Evolutionary conservation across 2,797 vertebrate genomes (phyloP).

Genomic region (Xerus rutilus): DNA sequence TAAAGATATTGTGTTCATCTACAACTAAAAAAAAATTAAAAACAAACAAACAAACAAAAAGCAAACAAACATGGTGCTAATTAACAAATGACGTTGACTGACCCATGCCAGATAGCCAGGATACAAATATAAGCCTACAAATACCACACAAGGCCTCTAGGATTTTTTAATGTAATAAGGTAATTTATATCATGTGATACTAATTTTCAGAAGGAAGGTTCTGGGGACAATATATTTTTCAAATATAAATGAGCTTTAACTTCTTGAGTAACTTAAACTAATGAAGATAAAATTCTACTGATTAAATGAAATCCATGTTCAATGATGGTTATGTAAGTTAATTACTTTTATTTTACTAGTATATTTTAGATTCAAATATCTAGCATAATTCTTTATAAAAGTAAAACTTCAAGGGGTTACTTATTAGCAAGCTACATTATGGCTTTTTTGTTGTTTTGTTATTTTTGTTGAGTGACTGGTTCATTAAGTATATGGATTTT

Average conservation of each 20-base stretch:
- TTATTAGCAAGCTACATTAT: background rate
- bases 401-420: background rate
- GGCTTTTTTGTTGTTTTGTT: background rate
- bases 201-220: background rate
- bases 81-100: background rate
- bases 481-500: background rate
- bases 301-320: slow-evolving; percentile 11
- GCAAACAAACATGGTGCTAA: background rate
- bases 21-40: too few species aligned
- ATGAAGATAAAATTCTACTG: background rate
- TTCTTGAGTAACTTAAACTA: background rate
- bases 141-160: background rate
- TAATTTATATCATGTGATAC: background rate
- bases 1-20: too few species aligned
- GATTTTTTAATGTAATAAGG: background rate
- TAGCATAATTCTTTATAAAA: slow-evolving; percentile 20
- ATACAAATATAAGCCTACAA: background rate
- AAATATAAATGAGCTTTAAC: background rate
- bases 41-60: too few species aligned
- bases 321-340: background rate
- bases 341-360: slow-evolving; percentile 34
- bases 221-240: background rate
- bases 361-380: slow-evolving; percentile 31
- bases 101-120: background rate
- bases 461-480: background rate